Evolutionary conservation across 2,797 vertebrate species (phyloP), one percentile per base, ranked within the genome.

Genomic region (Capromys pilorides): DNA sequence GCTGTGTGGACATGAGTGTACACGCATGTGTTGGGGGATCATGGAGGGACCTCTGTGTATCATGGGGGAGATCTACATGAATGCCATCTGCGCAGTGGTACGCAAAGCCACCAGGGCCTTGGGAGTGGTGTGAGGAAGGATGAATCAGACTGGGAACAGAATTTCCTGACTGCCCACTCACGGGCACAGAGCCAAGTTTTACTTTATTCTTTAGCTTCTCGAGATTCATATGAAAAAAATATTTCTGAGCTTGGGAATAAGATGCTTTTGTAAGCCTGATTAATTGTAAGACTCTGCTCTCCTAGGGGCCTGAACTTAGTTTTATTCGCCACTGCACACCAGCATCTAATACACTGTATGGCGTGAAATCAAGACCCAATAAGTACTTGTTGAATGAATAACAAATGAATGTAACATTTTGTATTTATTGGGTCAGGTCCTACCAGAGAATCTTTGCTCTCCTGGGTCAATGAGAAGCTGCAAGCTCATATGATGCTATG

Each of bases 101-200:
- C 71, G 39, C 61, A 83, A 49, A 85, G 73, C n/a, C 22, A 36
- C n/a, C 39, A 9, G 13, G 11, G 75, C 24, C 36, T 90, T 83
- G 78, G 33, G 54, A 95, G 26, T 21, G 41, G 51, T 73, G 78
- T 71, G 95, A 94, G 79, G 80, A 88, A 51, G 80, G 59, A 92
- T 95, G 95, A 96, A 59, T 97, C 95, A 90, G 86, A 49, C 82
- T 0, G 6, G 75, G 89, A 96, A 88, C 79, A 94, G 88, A 33
- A 90, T 78, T 94, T 97, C 83, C 95, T 93, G 90, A 86, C 94
- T 84, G 69, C 95, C 96, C 86, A 96, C 96, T 95, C 89, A 51
- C 7, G 19, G 88, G 84, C 18, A 9, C 22, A 0, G 5, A 11
- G 73, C 93, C 95, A 96, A 86, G 24, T 84, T 95, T 94, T 93